Percentiles rank a stretch among this genome's conserved stretches.
phyloP scores from a whole-genome alignment of 2,797 vertebrate genomes.

The Tragopan temminckii region DNA sequence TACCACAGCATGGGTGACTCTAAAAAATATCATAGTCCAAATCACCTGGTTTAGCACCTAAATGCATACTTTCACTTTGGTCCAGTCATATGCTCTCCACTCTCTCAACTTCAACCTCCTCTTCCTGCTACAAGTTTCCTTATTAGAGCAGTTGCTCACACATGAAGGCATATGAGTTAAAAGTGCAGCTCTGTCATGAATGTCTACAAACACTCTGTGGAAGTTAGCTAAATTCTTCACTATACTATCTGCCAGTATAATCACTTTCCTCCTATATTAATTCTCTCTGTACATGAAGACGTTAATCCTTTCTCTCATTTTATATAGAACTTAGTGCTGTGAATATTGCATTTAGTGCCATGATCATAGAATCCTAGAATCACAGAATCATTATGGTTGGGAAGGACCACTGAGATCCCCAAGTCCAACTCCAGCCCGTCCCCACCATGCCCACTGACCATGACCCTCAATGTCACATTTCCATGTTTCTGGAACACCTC shows the following conservation, averaged over 20 bases:
- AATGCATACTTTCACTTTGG: background rate
- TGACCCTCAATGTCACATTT: no score
- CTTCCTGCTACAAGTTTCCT: background rate
- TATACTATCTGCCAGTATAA: fast-evolving
- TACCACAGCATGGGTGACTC: background rate
- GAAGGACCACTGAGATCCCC: no score
- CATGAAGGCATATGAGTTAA: background rate
- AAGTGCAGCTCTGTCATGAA: fast-evolving
- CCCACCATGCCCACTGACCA: no score
- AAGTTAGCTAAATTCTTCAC: background rate
- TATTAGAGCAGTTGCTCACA: background rate
- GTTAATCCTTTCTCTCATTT: no score
- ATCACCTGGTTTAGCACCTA: background rate
- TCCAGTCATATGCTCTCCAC: background rate
- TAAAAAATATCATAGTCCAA: background rate
- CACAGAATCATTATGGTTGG: no score
- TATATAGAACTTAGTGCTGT: no score
- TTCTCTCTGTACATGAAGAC: background rate
- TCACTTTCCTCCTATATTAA: background rate
- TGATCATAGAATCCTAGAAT: no score
- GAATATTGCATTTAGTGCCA: background rate
- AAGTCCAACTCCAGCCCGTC: no score
- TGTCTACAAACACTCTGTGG: background rate
- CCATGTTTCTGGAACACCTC: no score
- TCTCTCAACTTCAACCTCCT: background rate